Evolutionary conservation across 23 tunicate species (phyloP).

Genomic region (Trididemnum clinides): DNA sequence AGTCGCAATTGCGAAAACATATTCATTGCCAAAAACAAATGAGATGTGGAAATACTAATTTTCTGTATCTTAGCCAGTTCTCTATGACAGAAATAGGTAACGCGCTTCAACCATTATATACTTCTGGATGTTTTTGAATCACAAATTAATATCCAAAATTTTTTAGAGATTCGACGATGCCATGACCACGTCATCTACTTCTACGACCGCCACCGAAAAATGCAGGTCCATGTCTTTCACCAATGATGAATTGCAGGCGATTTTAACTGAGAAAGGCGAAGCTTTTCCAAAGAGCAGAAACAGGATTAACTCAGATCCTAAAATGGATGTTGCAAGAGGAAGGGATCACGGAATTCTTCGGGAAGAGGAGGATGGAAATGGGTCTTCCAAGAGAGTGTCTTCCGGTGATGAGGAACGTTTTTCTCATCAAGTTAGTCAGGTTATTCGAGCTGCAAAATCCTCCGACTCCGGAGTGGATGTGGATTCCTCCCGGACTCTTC

Average conservation of each 20-base stretch:
- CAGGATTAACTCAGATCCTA: too few relatives aligned
- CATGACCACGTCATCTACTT: conserved; percentile 18
- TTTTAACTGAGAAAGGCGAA: conserved; percentile 4
- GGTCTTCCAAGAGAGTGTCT: neutral
- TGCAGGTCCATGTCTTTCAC: conserved; percentile 66
- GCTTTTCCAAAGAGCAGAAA: neutral
- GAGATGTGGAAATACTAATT: too few relatives aligned
- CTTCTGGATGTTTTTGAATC: too few relatives aligned
- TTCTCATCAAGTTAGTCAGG: neutral
- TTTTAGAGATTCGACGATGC: neutral
- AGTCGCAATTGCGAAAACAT: too few relatives aligned
- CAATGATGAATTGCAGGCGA: conserved; percentile 66
- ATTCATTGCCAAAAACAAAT: too few relatives aligned
- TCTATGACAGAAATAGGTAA: too few relatives aligned
- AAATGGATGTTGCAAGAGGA: neutral
- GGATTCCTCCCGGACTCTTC: neutral
- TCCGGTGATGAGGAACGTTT: neutral
- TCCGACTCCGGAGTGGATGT: conserved; percentile 42
- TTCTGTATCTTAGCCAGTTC: too few relatives aligned
- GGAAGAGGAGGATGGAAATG: neutral
- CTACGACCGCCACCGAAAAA: neutral
- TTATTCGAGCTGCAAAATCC: conserved; percentile 25
- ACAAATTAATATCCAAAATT: too few relatives aligned
- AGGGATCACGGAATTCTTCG: neutral
- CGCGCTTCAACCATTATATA: too few relatives aligned